Percentiles rank a stretch among this genome's conserved stretches.
phyloP scores from a whole-genome alignment of 2,888 invertebrate species.

The Argyresthia albistria region DNA sequence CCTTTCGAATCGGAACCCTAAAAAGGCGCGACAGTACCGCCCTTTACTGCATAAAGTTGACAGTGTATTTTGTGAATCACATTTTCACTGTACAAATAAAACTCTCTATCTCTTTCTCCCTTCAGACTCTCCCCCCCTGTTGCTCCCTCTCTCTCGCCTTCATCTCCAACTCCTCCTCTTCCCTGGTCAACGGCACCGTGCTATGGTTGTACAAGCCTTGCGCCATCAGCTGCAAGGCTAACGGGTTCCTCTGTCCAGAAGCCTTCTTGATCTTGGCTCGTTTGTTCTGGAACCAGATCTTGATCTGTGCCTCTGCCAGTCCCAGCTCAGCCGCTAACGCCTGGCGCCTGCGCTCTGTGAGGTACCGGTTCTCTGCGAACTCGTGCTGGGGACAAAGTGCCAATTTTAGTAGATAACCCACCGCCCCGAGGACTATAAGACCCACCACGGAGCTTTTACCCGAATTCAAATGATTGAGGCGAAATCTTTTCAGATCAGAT shows the following conservation, averaged over 20 bases:
- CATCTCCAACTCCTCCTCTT: slow-evolving; percentile 79
- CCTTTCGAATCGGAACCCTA: too few relatives aligned
- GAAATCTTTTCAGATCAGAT: too few relatives aligned
- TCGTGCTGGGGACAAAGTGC: slow-evolving; percentile 75
- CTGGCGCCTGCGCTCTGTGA: slow-evolving; percentile 93
- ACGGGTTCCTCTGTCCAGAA: slow-evolving; percentile 85
- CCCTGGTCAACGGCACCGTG: slow-evolving; percentile 80
- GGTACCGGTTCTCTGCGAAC: slow-evolving; percentile 92
- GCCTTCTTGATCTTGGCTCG: slow-evolving; percentile 97
- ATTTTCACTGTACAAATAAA: too few relatives aligned
- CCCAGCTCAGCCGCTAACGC: slow-evolving; percentile 92
- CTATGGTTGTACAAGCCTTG: slow-evolving; percentile 95
- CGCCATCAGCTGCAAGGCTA: slow-evolving; percentile 93
- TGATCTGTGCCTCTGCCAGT: slow-evolving; percentile 96
- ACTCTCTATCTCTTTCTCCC: neutral
- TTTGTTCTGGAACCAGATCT: slow-evolving; percentile 98
- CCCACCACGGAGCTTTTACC: too few relatives aligned
- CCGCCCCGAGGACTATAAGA: too few relatives aligned
- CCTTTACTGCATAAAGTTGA: too few relatives aligned
- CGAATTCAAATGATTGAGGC: too few relatives aligned
- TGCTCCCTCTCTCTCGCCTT: slow-evolving; percentile 51
- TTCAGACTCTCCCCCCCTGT: neutral
- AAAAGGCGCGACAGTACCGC: too few relatives aligned
- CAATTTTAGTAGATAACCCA: too few relatives aligned
- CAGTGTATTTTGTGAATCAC: too few relatives aligned